Conservation (phyloP, 2,888 invertebrate genomes). For the Diarsia mendica region DNA sequence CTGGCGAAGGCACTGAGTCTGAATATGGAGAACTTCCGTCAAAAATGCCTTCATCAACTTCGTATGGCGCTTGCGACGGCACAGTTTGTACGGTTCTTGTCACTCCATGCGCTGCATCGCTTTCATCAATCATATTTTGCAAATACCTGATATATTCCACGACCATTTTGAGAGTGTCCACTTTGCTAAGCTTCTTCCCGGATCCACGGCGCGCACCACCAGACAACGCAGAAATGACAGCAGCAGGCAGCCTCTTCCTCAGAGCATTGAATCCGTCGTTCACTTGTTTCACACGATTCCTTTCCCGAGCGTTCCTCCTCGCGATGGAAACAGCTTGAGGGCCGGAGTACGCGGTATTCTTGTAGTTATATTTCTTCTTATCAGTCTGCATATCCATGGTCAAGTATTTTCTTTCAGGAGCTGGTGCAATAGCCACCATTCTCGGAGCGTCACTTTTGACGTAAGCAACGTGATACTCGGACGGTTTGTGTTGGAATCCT, state of each 20-base stretch:
- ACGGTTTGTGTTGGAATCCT: constrained; percentile 70
- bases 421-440: constrained; percentile 89
- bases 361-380: constrained; percentile 91
- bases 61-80: constrained; percentile 69
- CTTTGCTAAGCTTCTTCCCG: constrained; percentile 96
- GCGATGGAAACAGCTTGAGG: constrained; percentile 96
- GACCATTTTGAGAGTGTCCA: constrained; percentile 96
- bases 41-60: constrained; percentile 83
- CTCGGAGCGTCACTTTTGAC: constrained; percentile 72
- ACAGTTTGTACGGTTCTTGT: constrained; percentile 62
- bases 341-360: constrained; percentile 87
- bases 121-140: constrained; percentile 93
- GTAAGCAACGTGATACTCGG: constrained; percentile 70
- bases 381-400: constrained; percentile 82
- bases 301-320: constrained; percentile 97
- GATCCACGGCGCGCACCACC: constrained; percentile 93
- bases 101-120: constrained; percentile 89
- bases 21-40: constrained; percentile 84
- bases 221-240: constrained; percentile 92
- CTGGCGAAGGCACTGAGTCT: constrained; percentile 91
- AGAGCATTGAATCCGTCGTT: constrained; percentile 97
- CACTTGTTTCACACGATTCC: constrained; percentile 98
- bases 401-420: constrained; percentile 82
- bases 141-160: constrained; percentile 97
- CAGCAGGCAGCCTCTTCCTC: constrained; percentile 95